These are phyloP conservation scores for Saguinus midas DNA, from an alignment of 2,113 vertebrate genomes.

Conservation along the genomic window DNA sequence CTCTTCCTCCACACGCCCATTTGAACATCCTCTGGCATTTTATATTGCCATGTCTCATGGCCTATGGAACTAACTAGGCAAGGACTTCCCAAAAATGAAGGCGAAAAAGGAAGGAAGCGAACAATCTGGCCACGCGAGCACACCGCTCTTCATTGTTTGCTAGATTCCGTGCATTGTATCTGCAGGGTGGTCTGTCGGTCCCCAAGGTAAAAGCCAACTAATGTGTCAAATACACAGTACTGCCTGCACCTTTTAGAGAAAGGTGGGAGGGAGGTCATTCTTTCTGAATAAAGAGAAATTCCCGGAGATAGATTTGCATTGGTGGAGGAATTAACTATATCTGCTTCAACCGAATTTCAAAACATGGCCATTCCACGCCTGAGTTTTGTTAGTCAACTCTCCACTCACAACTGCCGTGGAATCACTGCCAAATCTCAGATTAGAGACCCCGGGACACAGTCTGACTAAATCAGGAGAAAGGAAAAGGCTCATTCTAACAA, in stretches of 20 bases:
- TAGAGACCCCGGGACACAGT: neutral
- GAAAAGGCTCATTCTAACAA: neutral
- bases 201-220: neutral
- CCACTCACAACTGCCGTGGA: neutral
- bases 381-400: neutral
- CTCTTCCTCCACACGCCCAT: constrained; percentile 4
- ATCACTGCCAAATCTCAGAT: neutral
- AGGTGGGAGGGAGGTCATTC: neutral
- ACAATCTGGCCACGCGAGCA: neutral
- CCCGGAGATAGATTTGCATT: neutral
- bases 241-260: neutral
- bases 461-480: neutral
- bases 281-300: neutral
- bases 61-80: constrained; percentile 45
- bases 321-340: neutral
- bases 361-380: neutral
- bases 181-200: neutral
- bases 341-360: neutral
- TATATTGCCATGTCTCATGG: neutral
- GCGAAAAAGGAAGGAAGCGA: constrained; percentile 63
- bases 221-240: neutral
- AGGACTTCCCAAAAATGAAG: constrained; percentile 40
- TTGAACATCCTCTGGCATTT: constrained; percentile 34
- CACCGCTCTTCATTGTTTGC: constrained; percentile 11
- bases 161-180: constrained; percentile 1